These are phyloP conservation scores for Phymorhynchus buccinoides DNA, from an alignment of 1,140 invertebrate species.

Conservation along the genomic window DNA sequence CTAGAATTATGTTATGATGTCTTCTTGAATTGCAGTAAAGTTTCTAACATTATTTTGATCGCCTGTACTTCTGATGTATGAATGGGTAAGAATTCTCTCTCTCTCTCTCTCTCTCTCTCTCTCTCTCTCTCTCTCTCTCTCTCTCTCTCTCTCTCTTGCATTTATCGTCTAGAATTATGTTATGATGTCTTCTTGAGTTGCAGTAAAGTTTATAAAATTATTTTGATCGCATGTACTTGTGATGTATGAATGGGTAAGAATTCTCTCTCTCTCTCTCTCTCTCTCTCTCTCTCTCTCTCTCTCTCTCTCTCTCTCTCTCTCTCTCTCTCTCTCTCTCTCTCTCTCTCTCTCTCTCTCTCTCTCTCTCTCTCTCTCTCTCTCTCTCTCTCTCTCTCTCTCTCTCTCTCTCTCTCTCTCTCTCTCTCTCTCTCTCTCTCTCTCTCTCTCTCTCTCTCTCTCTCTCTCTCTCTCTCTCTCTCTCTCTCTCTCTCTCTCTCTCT, in stretches of 20 bases:
- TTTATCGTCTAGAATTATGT: not conserved
- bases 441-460: slow-evolving; percentile 19
- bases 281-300: not conserved
- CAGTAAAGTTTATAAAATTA: not conserved
- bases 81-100: too few relatives aligned
- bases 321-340: not conserved
- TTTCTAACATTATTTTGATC: not conserved
- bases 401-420: slow-evolving; percentile 24
- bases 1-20: too few relatives aligned
- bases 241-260: too few relatives aligned
- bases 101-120: not conserved
- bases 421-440: too few relatives aligned
- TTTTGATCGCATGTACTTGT: not conserved
- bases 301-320: not conserved
- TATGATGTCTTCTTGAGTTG: not conserved
- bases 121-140: not conserved
- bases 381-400: slow-evolving; percentile 39
- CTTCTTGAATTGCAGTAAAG: not conserved
- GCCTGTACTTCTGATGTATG: not conserved
- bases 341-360: slow-evolving; percentile 31
- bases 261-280: slow-evolving; percentile 6
- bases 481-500: too few relatives aligned
- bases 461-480: slow-evolving; percentile 21
- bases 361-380: slow-evolving; percentile 47
- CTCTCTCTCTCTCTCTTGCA: too few relatives aligned